Evolutionary conservation across 1,140 invertebrate species (phyloP).

Genomic region (Holcopasites calliopsidis): DNA sequence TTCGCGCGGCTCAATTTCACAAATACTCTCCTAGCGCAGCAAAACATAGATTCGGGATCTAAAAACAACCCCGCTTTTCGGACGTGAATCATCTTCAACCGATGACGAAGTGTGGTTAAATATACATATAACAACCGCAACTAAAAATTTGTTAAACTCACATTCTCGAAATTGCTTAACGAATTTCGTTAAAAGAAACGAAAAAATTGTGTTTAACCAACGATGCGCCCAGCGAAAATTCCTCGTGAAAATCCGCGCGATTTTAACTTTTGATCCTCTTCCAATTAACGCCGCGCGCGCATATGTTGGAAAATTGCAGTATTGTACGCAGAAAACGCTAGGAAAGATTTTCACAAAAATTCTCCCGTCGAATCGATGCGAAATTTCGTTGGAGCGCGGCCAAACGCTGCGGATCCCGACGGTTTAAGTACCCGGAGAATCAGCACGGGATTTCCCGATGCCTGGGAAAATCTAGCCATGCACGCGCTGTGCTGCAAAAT

Average conservation of each 20-base stretch:
- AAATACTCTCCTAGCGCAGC: background rate
- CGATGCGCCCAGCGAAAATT: too few relatives aligned
- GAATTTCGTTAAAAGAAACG: too few relatives aligned
- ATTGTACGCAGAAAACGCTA: background rate
- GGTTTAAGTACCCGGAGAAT: conserved; percentile 49
- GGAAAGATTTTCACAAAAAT: background rate
- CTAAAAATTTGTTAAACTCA: conserved; percentile 27
- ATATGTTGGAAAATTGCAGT: background rate
- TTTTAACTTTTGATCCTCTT: background rate
- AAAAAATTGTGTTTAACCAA: too few relatives aligned
- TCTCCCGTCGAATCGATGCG: conserved; percentile 32
- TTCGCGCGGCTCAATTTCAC: background rate
- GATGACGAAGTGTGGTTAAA: conserved; percentile 36
- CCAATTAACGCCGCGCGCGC: background rate
- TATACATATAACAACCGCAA: conserved; percentile 24
- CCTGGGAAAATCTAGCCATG: conserved; percentile 9
- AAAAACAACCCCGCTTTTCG: conserved; percentile 13
- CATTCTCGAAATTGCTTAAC: conserved; percentile 8
- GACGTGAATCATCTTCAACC: conserved; percentile 35
- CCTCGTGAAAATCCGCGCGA: conserved; percentile 5
- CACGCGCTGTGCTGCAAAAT: background rate
- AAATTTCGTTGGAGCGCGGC: conserved; percentile 67
- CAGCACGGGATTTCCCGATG: conserved; percentile 39
- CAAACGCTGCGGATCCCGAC: conserved; percentile 50
- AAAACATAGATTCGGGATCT: background rate